These are phyloP conservation scores for Dilophus febrilis DNA, from an alignment of 2,888 invertebrate genomes.

Conservation along the genomic window DNA sequence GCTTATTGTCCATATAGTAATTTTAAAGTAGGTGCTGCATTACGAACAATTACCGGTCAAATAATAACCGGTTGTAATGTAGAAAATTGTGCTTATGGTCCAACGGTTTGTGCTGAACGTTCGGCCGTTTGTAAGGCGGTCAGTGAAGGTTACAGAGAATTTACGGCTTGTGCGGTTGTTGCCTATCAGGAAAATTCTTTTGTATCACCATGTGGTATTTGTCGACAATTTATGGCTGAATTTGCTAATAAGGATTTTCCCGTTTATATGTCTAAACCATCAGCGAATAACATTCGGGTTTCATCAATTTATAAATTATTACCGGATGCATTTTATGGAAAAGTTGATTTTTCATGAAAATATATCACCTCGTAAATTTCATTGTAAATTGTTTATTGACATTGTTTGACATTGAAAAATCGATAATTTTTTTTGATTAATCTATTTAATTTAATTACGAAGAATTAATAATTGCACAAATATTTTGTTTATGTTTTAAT, in stretches of 20 bases:
- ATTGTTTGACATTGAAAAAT: too few species aligned
- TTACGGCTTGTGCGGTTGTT: conserved; percentile 53
- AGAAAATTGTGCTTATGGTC: conserved; percentile 70
- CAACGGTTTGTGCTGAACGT: conserved; percentile 77
- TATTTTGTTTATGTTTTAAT: too few species aligned
- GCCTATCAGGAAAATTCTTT: conserved; percentile 47
- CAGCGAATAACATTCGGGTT: conserved; percentile 44
- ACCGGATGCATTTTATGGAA: conserved; percentile 29
- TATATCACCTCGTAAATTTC: too few species aligned
- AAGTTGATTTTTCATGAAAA: too few species aligned
- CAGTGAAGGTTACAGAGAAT: conserved; percentile 58
- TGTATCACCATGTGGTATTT: conserved; percentile 75
- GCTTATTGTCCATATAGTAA: conserved; percentile 78
- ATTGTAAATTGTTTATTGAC: too few species aligned
- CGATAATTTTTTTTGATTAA: too few species aligned
- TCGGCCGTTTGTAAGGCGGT: conserved; percentile 71
- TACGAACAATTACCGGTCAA: conserved; percentile 51
- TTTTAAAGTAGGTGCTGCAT: conserved; percentile 73
- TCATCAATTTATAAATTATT: conserved; percentile 44
- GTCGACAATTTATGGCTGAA: conserved; percentile 66
- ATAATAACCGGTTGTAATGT: conserved; percentile 75
- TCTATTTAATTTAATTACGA: too few species aligned
- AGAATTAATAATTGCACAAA: too few species aligned
- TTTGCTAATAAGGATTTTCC: conserved; percentile 50
- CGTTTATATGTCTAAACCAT: conserved; percentile 56